Evolutionary conservation across 2,113 vertebrate genomes (phyloP), one percentile per base, ranked within the genome.

Genomic region (Melanostigma gelatinosum): DNA sequence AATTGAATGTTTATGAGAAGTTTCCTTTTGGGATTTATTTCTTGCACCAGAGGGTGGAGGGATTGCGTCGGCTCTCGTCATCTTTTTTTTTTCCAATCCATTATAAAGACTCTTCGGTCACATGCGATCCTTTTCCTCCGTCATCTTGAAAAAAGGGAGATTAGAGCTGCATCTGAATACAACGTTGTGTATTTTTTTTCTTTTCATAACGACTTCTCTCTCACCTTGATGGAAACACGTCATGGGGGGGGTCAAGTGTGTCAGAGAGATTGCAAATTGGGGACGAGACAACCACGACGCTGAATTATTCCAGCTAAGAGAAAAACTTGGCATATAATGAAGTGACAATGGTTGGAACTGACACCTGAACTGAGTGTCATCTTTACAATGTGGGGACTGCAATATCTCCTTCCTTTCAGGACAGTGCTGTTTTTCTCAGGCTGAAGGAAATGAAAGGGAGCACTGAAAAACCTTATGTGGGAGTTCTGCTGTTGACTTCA

Each of bases 1-100:
- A 93, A 92, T 79, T 82, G 90, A 93, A 92, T 92, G 91, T 93
- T 93, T 92, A 86, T 92, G 81, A 85, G 79, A 70, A 91, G 85
- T 92, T 93, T 93, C 88, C 91, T 87, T 87, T 82, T 76, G 91
- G 88, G 90, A 92, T 92, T 91, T 88, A 83, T 75, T 82, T 92
- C 85, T 93, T 93, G 91, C 92, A 92, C 87, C 90, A 91, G 87
- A 90, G 90, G 90, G 88, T 81, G 89, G 90, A 89, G 84, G 83
- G 90, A 89, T 93, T 93, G 90, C 92, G 57, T 81, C 84, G 80
- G 81, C 79, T 93, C 87, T 90, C 90, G 84, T 92, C 91, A 92
- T 92, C 82, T 88, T 88, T 88, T 83, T 89, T 82, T 60, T 60
- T 18, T 50, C 66, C 76, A 83, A 87, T 90, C 90, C 75, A 79